Evolutionary conservation across 2,888 invertebrate species (phyloP), one percentile per base, ranked within the genome.

Genomic region (Aspidiotus rigidus): DNA sequence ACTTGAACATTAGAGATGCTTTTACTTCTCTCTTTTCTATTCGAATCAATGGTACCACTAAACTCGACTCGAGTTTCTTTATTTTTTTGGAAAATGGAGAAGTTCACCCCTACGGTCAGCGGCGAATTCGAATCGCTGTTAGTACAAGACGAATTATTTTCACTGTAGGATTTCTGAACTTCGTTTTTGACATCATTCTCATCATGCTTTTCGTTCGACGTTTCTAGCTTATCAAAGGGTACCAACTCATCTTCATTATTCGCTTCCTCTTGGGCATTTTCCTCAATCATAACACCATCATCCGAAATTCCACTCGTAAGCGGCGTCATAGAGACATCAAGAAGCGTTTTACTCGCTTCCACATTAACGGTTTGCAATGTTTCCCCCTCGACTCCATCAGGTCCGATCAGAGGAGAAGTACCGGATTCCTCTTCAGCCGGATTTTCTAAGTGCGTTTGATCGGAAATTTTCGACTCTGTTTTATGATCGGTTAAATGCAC

Each of bases 11-110:
- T 59, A 7, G 59, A 59, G 13, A 59, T 59, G 28, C 59, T 59
- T 28, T 59, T 59, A 59, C 59, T 59, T 28, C 39, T 59, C 39
- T 28, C 13, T 13, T 59, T 59, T 6, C 39, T 5, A 39, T 59
- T 17, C 28, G 59, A 59, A 39, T 59, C 59, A 13, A 59, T 59
- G 13, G 59, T 59, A 39, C 59, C 59, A 8, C 28, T 39, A 9
- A 59, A 59, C 28, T 59, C 59, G 39, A 59, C 59, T 9, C 59
- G 59, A 59, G 59, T 59, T 59, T 59, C 59, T 28, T 59, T 59
- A 39, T 59, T 59, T 59, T 59, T 59, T 39, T 59, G 59, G 13
- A 59, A 59, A 28, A 59, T 59, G 13, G 59, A 59, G 6, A 59
- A 59, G 28, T 59, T 59, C 3, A 59, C 59, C 6, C 59, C 59